Evolutionary conservation across 2,797 vertebrate genomes (phyloP).

Genomic region (Chaenodraco wilsoni): DNA sequence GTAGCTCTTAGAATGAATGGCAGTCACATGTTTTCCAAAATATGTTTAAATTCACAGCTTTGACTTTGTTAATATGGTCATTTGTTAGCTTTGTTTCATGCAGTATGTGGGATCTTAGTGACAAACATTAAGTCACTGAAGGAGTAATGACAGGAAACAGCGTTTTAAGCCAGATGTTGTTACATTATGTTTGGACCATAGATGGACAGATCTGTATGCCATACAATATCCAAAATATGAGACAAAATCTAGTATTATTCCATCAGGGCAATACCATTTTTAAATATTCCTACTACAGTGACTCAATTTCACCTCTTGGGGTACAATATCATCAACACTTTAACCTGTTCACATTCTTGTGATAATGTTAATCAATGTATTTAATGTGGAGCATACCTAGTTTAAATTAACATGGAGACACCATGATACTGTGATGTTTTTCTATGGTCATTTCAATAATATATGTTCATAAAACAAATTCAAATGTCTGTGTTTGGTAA

Average conservation of each 20-base stretch:
- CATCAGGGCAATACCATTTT: slow-evolving; percentile 1
- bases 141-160: no score
- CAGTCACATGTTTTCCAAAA: not conserved
- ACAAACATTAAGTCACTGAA: not conserved
- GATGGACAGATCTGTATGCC: no score
- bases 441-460: not conserved
- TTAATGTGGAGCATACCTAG: not conserved
- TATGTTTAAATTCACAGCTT: not conserved
- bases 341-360: no score
- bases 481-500: not conserved
- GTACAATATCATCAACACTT: no score
- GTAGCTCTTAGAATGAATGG: no score
- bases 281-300: not conserved
- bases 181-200: no score
- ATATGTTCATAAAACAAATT: not conserved
- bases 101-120: not conserved
- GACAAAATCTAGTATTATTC: no score
- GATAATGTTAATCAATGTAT: no score
- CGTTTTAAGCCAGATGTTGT: no score
- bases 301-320: no score
- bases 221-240: no score
- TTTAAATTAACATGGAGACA: not conserved
- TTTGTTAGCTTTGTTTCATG: not conserved
- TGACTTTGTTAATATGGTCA: not conserved
- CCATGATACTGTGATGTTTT: not conserved